Evolutionary conservation across 2,113 vertebrate genomes (phyloP).

Genomic region (Nansenia antarctica): DNA sequence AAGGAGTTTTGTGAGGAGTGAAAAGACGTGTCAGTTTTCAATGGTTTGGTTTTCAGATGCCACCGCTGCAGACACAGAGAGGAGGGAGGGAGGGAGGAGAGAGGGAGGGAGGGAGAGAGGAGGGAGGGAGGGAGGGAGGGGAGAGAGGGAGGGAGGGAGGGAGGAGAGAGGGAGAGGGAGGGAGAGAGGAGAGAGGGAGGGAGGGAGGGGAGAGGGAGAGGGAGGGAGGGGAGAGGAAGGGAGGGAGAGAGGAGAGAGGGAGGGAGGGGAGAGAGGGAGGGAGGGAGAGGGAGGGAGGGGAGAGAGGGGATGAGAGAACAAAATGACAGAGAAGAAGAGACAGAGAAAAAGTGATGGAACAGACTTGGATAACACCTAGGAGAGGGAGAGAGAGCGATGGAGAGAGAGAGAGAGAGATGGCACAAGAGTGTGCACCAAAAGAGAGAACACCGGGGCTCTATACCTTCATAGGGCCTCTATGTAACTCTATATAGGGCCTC

Average conservation of each 20-base stretch:
- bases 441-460: no score
- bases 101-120: no score
- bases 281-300: background rate
- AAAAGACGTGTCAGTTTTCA: background rate
- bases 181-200: background rate
- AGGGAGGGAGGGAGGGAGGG: background rate
- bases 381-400: background rate
- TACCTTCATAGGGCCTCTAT: no score
- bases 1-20: background rate
- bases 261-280: background rate
- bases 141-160: background rate
- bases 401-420: background rate
- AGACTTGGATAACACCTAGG: no score
- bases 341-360: background rate
- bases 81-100: no score
- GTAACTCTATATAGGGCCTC: no score
- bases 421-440: background rate
- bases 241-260: background rate
- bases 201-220: background rate
- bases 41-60: no score
- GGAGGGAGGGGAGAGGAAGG: background rate
- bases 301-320: background rate
- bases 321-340: no score
- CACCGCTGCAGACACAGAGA: no score
- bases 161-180: background rate